Evolutionary conservation across 2,797 vertebrate species (phyloP).

Genomic region (Calcarius lapponicus): DNA sequence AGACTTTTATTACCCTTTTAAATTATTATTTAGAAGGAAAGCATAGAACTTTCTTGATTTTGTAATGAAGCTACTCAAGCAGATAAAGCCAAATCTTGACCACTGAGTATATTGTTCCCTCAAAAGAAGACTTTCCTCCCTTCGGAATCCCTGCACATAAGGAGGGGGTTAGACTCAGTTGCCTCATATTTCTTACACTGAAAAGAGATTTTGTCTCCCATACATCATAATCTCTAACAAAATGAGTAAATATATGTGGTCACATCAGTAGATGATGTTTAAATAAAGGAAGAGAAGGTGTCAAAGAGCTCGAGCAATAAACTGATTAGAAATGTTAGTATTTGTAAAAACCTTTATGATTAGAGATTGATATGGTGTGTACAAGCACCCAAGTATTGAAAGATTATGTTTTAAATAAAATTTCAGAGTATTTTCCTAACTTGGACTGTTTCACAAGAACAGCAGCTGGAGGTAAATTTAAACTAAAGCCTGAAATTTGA

Average conservation of each 20-base stretch:
- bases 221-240: not conserved
- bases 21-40: not conserved
- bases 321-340: not conserved
- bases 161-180: not conserved
- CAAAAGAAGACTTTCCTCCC: not conserved
- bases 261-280: not conserved
- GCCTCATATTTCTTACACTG: not conserved
- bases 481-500: not conserved
- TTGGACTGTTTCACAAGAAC: not conserved
- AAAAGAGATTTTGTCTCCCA: not conserved
- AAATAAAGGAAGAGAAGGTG: not conserved
- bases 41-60: not conserved
- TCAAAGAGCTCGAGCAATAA: not conserved
- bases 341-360: not conserved
- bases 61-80: not conserved
- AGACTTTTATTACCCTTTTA: not conserved
- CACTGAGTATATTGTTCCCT: not conserved
- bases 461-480: not conserved
- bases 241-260: not conserved
- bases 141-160: not conserved
- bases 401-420: not conserved
- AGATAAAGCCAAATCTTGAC: not conserved
- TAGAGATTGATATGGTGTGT: not conserved
- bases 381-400: not conserved
- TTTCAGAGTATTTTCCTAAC: not conserved